A percentile compares a stretch with the other conserved stretches of the same genome.
These are phyloP conservation scores for Bubo bubo DNA, from an alignment of 2,113 vertebrate species.

Conservation along the genomic window DNA sequence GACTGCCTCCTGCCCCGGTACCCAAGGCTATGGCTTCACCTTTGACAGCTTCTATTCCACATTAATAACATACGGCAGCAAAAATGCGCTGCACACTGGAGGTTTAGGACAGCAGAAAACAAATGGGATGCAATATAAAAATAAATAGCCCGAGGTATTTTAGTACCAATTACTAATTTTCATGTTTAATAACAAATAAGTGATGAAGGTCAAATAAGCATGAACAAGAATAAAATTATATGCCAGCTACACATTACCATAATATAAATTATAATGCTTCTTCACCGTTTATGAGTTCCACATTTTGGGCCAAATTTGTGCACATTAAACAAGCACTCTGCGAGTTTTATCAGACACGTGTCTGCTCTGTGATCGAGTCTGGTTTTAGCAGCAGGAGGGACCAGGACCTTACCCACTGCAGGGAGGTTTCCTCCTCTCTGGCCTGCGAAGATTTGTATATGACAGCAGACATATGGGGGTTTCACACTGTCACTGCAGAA, in stretches of 20 bases:
- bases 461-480: rapidly evolving
- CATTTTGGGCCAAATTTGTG: background rate
- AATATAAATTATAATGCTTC: background rate
- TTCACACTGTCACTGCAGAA: background rate
- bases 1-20: background rate
- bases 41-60: background rate
- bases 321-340: background rate
- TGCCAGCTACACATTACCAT: background rate
- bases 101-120: background rate
- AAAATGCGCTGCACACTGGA: background rate
- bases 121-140: background rate
- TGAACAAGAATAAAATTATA: background rate
- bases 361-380: background rate
- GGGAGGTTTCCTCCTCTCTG: background rate
- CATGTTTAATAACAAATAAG: background rate
- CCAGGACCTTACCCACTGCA: background rate
- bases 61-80: background rate
- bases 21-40: background rate
- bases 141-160: background rate
- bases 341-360: background rate
- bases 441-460: background rate
- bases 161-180: background rate
- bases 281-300: background rate
- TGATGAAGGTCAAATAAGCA: background rate
- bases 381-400: background rate